Conservation (phyloP, 2,113 vertebrate genomes). For the Tenebrosternarchus preto region DNA sequence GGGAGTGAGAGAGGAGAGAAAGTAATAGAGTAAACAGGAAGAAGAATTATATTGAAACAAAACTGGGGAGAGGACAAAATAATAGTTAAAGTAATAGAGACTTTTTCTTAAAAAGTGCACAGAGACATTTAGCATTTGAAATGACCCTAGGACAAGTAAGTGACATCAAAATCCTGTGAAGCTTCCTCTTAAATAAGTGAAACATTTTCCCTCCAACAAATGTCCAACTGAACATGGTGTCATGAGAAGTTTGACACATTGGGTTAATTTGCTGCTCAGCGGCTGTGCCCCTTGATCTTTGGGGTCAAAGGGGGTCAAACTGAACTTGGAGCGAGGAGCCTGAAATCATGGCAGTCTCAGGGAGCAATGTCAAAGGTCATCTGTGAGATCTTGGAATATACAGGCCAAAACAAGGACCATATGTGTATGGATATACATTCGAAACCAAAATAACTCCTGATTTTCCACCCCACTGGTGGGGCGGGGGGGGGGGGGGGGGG, state of each 20-base stretch:
- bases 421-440: conserved; percentile 74
- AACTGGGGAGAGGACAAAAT: conserved; percentile 44
- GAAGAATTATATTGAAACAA: conserved; percentile 11
- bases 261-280: conserved; percentile 82
- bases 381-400: conserved; percentile 67
- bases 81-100: not conserved
- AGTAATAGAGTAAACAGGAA: too few species aligned
- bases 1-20: not conserved
- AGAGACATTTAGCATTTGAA: conserved; percentile 54
- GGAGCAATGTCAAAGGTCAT: conserved; percentile 73
- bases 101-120: conserved; percentile 22
- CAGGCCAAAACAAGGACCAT: conserved; percentile 78
- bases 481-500: too few species aligned
- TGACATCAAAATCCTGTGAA: conserved; percentile 49
- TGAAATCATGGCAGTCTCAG: conserved; percentile 78
- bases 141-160: conserved; percentile 45
- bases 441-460: conserved; percentile 73
- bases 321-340: conserved; percentile 70
- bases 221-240: conserved; percentile 73
- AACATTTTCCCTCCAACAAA: conserved; percentile 56
- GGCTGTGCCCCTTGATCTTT: conserved; percentile 73
- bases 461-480: conserved; percentile 64
- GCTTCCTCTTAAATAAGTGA: conserved; percentile 52
- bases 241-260: conserved; percentile 80
- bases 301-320: conserved; percentile 66